phyloP scores from a whole-genome alignment of 2,797 vertebrate genomes.

The Falco naumanni region DNA sequence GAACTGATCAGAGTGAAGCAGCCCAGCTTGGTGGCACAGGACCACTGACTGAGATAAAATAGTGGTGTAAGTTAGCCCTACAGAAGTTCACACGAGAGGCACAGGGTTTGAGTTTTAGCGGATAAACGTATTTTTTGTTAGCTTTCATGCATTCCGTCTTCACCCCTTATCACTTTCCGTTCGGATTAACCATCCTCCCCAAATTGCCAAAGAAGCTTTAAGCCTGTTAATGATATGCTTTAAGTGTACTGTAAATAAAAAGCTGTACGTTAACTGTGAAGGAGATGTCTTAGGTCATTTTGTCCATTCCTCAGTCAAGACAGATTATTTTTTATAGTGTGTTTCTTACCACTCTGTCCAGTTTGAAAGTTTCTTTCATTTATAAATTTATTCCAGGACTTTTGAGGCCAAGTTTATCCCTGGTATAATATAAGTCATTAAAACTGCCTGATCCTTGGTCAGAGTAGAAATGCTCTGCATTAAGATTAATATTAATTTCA shows the following conservation, averaged over 20 bases:
- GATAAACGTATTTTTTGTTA: background rate
- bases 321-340: background rate
- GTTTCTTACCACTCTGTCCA: background rate
- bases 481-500: background rate
- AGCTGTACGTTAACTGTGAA: background rate
- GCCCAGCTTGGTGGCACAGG: background rate
- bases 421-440: background rate
- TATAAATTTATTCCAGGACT: background rate
- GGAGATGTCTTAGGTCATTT: background rate
- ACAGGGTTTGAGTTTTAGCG: background rate
- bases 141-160: background rate
- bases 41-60: background rate
- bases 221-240: background rate
- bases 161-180: background rate
- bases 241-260: background rate
- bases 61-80: background rate
- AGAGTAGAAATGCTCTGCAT: background rate
- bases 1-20: background rate
- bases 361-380: background rate
- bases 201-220: background rate
- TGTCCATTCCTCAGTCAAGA: background rate
- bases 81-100: background rate
- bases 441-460: background rate
- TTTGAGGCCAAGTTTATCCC: background rate
- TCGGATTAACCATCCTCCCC: background rate